Evolutionary conservation across 2,797 vertebrate species (phyloP).

Genomic region (Paguma larvata): DNA sequence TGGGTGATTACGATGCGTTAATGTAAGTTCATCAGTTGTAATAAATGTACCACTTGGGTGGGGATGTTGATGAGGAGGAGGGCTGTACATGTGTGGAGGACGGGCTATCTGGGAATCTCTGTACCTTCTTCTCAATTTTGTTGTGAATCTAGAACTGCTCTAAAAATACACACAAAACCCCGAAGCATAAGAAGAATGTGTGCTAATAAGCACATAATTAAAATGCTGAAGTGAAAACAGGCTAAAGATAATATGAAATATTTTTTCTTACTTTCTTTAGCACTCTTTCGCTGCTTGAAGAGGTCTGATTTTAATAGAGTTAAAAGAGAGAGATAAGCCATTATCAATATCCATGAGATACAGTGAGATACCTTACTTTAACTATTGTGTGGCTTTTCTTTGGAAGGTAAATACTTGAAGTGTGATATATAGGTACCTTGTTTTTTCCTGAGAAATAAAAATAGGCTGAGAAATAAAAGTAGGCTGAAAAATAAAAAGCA

Average conservation of each 20-base stretch:
- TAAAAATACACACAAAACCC: not conserved
- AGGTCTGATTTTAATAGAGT: not conserved
- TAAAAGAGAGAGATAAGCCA: conserved; percentile 41
- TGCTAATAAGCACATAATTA: not conserved
- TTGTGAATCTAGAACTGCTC: not conserved
- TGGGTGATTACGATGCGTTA: not conserved
- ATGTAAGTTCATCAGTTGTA: not conserved
- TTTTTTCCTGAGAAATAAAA: conserved; percentile 41
- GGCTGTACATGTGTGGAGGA: not conserved
- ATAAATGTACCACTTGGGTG: not conserved
- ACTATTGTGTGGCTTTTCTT: not conserved
- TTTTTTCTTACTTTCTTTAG: conserved; percentile 1
- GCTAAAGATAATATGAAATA: not conserved
- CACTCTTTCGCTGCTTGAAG: not conserved
- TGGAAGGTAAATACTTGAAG: conserved; percentile 9
- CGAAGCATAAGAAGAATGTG: not conserved
- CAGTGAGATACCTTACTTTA: not conserved
- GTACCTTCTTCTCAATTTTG: not conserved
- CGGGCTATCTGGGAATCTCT: not conserved
- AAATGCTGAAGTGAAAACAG: conserved; percentile 30
- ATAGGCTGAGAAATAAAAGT: not conserved
- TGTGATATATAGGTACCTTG: not conserved
- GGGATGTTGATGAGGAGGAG: not conserved
- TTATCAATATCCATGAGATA: not conserved
- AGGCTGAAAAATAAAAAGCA: not conserved